Conservation (phyloP, 2,113 vertebrate genomes). For the Alligator sinensis region DNA sequence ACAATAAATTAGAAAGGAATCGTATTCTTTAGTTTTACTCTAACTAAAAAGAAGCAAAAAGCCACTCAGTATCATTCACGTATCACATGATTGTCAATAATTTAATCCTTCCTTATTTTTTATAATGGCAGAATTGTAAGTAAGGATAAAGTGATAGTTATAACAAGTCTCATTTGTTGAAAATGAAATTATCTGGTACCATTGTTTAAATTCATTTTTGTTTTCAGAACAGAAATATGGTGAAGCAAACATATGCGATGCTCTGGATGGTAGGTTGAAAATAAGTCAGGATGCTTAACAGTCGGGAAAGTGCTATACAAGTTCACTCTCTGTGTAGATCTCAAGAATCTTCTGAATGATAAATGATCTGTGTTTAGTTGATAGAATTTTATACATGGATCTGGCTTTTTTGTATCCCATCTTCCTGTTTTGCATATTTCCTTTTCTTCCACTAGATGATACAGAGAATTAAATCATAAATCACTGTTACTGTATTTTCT, state of each 20-base stretch:
- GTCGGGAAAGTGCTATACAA: slow-evolving; percentile 19
- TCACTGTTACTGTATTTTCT: neutral
- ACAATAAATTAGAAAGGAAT: neutral
- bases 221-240: slow-evolving; percentile 31
- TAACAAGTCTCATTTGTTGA: slow-evolving; percentile 8
- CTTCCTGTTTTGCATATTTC: neutral
- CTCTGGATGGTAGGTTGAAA: slow-evolving; percentile 50
- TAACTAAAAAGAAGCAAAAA: accelerated
- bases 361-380: slow-evolving; percentile 11
- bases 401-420: neutral
- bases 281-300: slow-evolving; percentile 59
- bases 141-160: neutral
- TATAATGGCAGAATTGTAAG: neutral
- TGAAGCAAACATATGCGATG: slow-evolving; percentile 40
- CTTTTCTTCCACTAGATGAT: neutral
- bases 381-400: neutral
- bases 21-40: accelerated
- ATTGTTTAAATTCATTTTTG: slow-evolving; percentile 26
- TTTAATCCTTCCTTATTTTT: neutral
- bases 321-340: slow-evolving; percentile 33
- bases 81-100: neutral
- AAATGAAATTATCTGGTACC: neutral
- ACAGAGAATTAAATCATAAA: neutral
- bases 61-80: neutral
- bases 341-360: slow-evolving; percentile 10